Percentiles rank a stretch among this genome's conserved stretches.
phyloP scores from a whole-genome alignment of 2,888 invertebrate genomes.

The Pomacea canaliculata region DNA sequence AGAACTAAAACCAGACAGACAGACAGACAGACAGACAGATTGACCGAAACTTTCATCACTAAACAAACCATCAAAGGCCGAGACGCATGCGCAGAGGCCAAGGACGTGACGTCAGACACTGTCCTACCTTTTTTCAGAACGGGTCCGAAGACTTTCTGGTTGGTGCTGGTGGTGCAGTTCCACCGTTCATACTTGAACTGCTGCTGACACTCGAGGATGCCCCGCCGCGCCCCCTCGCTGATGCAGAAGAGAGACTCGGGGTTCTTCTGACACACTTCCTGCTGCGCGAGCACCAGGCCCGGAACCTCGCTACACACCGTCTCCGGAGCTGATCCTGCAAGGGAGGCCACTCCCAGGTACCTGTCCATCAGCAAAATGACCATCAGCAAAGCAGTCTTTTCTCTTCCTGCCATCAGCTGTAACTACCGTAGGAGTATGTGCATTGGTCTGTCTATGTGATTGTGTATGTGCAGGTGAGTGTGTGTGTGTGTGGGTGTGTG shows the following conservation, averaged over 20 bases:
- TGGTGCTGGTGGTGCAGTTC: conserved; percentile 72
- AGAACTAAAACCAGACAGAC: no score
- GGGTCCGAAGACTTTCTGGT: conserved; percentile 72
- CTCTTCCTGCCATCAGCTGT: not conserved
- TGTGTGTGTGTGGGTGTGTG: no score
- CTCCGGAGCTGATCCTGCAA: conserved; percentile 44
- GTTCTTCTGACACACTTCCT: conserved; percentile 71
- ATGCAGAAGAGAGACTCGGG: conserved; percentile 73
- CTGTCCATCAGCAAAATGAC: conserved; percentile 32
- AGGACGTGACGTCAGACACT: not conserved
- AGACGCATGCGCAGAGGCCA: not conserved
- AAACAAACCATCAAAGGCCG: not conserved
- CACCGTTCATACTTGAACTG: conserved; percentile 75
- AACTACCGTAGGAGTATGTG: no score
- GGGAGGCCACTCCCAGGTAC: conserved; percentile 59
- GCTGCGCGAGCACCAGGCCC: conserved; percentile 66
- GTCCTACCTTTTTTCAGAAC: conserved; percentile 72
- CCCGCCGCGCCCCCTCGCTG: conserved; percentile 73
- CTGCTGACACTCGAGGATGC: conserved; percentile 74
- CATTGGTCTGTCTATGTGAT: not conserved
- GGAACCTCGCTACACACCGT: conserved; percentile 54
- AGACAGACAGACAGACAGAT: no score
- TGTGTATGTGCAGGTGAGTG: no score
- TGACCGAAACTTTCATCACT: no score
- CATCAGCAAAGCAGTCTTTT: not conserved